phyloP scores from a whole-genome alignment of 1,140 invertebrate species.

The Augochlora pura region DNA sequence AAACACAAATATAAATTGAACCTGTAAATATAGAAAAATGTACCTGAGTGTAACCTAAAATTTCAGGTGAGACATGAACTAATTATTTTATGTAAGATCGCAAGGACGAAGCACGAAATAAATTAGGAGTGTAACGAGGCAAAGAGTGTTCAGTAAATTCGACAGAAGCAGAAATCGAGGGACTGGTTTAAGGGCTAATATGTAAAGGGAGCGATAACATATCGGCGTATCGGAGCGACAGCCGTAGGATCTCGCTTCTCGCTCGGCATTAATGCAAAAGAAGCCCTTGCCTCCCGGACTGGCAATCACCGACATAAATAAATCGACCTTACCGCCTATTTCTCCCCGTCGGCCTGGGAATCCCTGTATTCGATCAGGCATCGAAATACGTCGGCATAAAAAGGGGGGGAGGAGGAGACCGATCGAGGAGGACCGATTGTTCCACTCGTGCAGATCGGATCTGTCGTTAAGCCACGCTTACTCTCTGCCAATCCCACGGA shows the following conservation, averaged over 20 bases:
- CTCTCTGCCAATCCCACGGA: conserved; percentile 59
- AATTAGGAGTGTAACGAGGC: no score
- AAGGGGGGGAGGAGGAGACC: conserved; percentile 43
- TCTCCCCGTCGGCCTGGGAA: conserved; percentile 53
- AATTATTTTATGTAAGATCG: no score
- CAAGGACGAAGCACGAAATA: no score
- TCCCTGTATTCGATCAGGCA: conserved; percentile 62
- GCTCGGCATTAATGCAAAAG: conserved; percentile 60
- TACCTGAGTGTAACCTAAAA: no score
- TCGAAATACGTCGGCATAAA: conserved; percentile 55
- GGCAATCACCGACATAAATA: conserved; percentile 66
- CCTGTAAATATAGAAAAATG: no score
- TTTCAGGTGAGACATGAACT: no score
- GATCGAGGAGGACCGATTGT: conserved; percentile 54
- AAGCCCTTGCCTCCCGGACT: conserved; percentile 48
- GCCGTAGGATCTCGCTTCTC: conserved; percentile 31
- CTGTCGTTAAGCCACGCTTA: conserved; percentile 61
- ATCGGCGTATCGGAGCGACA: conserved; percentile 38
- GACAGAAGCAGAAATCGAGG: not conserved
- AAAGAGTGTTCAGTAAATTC: not conserved
- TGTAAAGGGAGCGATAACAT: conserved; percentile 13
- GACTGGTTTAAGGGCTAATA: conserved; percentile 19
- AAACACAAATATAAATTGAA: no score
- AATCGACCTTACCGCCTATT: conserved; percentile 61
- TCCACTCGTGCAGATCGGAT: conserved; percentile 57